Conservation (phyloP, 2,888 invertebrate species). For the Epistrophe eligans region DNA sequence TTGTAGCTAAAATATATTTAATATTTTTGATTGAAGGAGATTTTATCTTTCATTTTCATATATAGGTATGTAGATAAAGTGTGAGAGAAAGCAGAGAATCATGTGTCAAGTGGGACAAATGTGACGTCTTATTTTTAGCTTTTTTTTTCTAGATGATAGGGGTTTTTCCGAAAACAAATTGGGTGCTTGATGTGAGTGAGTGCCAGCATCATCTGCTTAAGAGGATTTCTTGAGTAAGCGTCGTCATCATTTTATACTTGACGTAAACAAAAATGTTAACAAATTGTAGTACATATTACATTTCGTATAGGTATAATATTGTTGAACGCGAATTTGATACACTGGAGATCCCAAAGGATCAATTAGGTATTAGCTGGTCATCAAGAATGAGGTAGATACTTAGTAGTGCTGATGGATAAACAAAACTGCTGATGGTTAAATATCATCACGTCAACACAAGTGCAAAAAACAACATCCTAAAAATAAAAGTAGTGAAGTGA, state of each 20-base stretch:
- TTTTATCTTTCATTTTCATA: not conserved
- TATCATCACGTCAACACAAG: not conserved
- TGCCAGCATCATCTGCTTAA: conserved; percentile 23
- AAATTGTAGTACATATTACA: conserved; percentile 2
- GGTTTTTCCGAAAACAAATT: conserved; percentile 21
- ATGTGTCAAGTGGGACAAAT: conserved; percentile 34
- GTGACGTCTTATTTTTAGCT: conserved; percentile 22
- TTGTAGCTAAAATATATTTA: not conserved
- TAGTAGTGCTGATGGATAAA: not conserved
- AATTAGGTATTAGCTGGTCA: not conserved
- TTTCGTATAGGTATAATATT: not conserved
- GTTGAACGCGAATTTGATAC: conserved; percentile 13
- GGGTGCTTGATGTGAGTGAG: conserved; percentile 29
- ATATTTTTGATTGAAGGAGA: conserved; percentile 10
- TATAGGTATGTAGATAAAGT: not conserved
- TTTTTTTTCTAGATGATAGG: not conserved
- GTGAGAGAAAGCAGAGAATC: conserved; percentile 7
- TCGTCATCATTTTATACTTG: not conserved
- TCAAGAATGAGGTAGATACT: not conserved
- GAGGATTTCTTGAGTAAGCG: conserved; percentile 14
- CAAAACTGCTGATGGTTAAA: not conserved
- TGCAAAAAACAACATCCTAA: not conserved
- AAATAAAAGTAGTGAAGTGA: not conserved
- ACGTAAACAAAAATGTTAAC: conserved; percentile 32
- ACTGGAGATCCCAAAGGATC: not conserved